Percentiles rank a stretch among this genome's conserved stretches.
Conservation (phyloP, 2,797 vertebrate species). For the Xiphorhynchus erythropygius region DNA sequence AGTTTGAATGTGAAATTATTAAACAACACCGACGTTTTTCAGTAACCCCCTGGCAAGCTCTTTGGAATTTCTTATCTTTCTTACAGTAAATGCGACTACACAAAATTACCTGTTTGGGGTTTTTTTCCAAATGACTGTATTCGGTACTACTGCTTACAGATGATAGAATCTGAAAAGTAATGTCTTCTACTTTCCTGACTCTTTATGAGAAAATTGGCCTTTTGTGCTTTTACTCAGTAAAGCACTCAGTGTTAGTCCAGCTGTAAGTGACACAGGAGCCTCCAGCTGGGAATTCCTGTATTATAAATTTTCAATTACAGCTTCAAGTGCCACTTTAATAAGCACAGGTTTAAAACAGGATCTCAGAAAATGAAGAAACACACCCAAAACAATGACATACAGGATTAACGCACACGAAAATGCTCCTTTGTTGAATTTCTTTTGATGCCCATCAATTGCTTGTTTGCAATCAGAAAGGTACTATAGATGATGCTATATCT, state of each 20-base stretch:
- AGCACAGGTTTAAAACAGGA: not conserved
- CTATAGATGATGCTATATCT: not conserved
- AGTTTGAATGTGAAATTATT: slow-evolving; percentile 28
- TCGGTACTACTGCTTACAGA: not conserved
- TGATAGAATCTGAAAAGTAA: slow-evolving; percentile 28
- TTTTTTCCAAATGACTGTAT: not conserved
- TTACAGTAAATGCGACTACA: not conserved
- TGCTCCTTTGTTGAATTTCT: not conserved
- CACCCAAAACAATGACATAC: not conserved
- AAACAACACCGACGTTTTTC: not conserved
- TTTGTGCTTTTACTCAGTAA: not conserved
- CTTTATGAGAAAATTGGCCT: slow-evolving; percentile 16
- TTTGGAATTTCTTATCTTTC: not conserved
- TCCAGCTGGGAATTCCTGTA: slow-evolving; percentile 25
- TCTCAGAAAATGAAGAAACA: not conserved
- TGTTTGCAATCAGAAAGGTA: not conserved
- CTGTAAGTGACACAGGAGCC: slow-evolving; percentile 29
- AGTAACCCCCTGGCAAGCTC: not conserved
- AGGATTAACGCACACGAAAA: not conserved
- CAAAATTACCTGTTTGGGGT: not conserved
- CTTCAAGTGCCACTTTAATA: not conserved
- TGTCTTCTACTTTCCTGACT: slow-evolving; percentile 5
- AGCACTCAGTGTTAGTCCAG: not conserved
- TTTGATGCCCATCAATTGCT: not conserved
- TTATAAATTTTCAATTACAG: not conserved